Evolutionary conservation across 2,113 vertebrate species (phyloP), one percentile per base, ranked within the genome.

Genomic region (Cathartes aura): DNA sequence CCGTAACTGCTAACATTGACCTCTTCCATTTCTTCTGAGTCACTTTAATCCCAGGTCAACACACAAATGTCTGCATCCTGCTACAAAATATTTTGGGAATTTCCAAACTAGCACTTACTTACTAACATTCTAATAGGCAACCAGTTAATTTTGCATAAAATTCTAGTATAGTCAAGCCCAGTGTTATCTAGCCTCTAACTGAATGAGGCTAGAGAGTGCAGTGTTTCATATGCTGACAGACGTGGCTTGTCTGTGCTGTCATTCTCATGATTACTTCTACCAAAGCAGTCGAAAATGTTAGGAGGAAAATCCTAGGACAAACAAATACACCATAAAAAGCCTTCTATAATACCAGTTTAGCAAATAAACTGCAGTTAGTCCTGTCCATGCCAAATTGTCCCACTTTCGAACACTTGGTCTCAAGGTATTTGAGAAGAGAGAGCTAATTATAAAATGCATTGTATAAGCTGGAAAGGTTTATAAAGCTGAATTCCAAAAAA

Each of bases 111-210:
- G 43, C 50, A 87, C 23, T 48, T 6, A 38, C n/a, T 68, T 92
- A 67, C 24, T 79, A 82, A 68, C 24, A 79, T 95, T 90, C 84
- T 94, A 89, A 92, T 40, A 74, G 45, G 29, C 68, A 89, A 93
- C 71, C 60, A 56, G 83, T 68, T 87, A 56, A 85, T 96, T 97
- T 94, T 89, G 83, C 89, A 92, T 87, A 95, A 85, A 93, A 89
- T 89, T 90, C 94, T 85, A 96, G 66, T 88, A 56, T 74, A 94
- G 81, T 89, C 87, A 92, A 94, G 91, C 78, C 89, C 53, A 20
- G 6, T 30, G 21, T 73, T 95, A 94, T 66, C 82, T 82, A 91
- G 34, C 15, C 6, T 91, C 22, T 80, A 87, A 72, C 2, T 64
- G 67, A 94, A 64, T 6, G 4, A 87, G 16, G 12, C 26, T 55